Percentiles rank a stretch among this genome's conserved stretches.
These are phyloP conservation scores for Colius striatus DNA, from an alignment of 2,113 vertebrate genomes.

Conservation along the genomic window DNA sequence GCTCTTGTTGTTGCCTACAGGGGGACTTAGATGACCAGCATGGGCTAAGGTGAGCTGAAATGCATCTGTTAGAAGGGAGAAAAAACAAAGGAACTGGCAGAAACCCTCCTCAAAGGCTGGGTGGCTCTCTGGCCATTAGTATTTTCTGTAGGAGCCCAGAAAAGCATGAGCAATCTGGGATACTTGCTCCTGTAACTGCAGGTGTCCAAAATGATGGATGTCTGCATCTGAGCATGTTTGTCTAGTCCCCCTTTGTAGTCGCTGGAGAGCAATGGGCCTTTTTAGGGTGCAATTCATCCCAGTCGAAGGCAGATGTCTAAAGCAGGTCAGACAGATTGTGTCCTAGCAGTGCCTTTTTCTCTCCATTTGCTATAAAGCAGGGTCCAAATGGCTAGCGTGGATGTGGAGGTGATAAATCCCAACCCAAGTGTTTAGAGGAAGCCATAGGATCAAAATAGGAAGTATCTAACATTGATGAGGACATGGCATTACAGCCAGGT, in stretches of 20 bases:
- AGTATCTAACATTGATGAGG: background rate
- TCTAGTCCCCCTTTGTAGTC: background rate
- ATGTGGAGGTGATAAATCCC: background rate
- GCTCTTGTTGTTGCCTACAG: background rate
- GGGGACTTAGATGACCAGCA: too few relatives aligned
- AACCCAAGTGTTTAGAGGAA: background rate
- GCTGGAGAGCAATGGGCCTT: background rate
- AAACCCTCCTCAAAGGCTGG: background rate
- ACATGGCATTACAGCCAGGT: background rate
- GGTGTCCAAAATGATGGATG: constrained; percentile 21
- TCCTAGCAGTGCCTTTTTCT: constrained; percentile 43
- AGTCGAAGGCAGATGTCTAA: constrained; percentile 19
- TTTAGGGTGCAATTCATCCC: constrained; percentile 36
- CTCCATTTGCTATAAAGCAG: background rate
- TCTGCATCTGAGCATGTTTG: background rate
- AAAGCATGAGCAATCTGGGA: background rate
- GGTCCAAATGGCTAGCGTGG: background rate
- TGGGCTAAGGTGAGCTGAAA: background rate
- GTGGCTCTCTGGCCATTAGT: background rate
- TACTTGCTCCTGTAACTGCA: background rate
- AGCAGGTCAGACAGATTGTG: constrained; percentile 36
- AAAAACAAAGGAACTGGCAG: background rate
- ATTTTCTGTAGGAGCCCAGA: background rate
- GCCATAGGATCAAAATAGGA: background rate
- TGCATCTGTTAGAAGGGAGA: background rate